Conservation (phyloP, 2,888 invertebrate genomes). For the Taphrorychus bicolor region DNA sequence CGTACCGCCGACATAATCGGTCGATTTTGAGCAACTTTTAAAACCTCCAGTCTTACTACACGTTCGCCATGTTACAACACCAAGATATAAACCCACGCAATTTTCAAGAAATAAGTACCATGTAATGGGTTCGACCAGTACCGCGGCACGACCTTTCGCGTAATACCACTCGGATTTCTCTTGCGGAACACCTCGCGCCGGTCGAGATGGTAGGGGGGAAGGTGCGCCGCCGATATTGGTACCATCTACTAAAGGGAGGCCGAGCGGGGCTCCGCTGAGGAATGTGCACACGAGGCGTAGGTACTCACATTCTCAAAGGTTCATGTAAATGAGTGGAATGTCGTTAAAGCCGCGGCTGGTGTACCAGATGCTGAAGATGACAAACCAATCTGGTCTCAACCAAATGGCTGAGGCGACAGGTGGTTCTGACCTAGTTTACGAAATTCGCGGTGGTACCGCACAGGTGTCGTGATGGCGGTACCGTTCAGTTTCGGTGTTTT, state of each 20-base stretch:
- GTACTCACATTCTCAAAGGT: neutral
- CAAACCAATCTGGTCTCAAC: too few species aligned
- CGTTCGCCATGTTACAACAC: neutral
- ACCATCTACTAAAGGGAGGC: neutral
- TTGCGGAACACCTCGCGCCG: conserved; percentile 35
- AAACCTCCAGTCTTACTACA: neutral
- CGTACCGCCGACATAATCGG: conserved; percentile 1
- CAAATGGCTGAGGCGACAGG: conserved; percentile 1
- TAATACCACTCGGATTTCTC: conserved; percentile 27
- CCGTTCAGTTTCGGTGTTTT: too few species aligned
- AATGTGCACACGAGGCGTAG: neutral
- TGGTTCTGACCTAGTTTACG: conserved; percentile 16
- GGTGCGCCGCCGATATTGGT: conserved; percentile 24
- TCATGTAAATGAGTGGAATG: neutral
- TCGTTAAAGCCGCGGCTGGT: neutral
- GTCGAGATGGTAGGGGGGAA: conserved; percentile 17
- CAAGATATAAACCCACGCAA: neutral
- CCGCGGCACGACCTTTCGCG: conserved; percentile 23
- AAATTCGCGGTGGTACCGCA: too few species aligned
- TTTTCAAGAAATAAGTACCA: neutral
- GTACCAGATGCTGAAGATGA: neutral
- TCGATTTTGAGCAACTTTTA: conserved; percentile 4
- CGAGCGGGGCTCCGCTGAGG: neutral
- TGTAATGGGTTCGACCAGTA: neutral
- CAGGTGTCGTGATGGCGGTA: too few species aligned